Evolutionary conservation across 1,140 invertebrate genomes (phyloP), one percentile per base, ranked within the genome.

Genomic region (Dryas iulia): DNA sequence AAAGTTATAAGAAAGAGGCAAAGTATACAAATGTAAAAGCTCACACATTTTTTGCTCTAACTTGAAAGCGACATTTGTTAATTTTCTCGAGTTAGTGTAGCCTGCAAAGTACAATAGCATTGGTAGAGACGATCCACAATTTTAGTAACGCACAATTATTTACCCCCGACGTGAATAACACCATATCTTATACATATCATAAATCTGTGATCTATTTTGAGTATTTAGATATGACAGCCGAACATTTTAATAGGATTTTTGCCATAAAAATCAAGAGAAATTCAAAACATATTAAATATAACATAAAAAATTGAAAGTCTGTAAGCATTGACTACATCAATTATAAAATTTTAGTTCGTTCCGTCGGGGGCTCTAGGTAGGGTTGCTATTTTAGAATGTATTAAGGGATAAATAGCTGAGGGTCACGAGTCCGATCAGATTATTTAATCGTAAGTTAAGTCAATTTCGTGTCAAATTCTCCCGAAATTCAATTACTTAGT

Each of bases 401-500:
- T 66, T 71, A 66, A 74, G 47, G 66, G 61, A 60, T 67, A 64
- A 65, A 33, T 59, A 62, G 66, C 31, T 60, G 39, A 71, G 61
- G 35, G 52, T 67, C 61, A 52, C 11, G 56, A 59, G 28, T 60
- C 62, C 39, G 59, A 66, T 66, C 47, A 39, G 57, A 64, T 67
- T 56, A 60, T 64, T 67, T 68, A 74, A 81, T 79, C 79, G 85
- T 90, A 90, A 90, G 80, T 84, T 87, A 87, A 89, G 88, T 91
- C 87, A 91, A 91, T 90, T 91, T 87, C 81, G 85, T 88, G 89
- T 89, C 84, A 89, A 90, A 91, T 89, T 91, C 87, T 91, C 89
- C 89, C 89, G 87, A 91, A 89, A 91, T 89, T 91, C 89, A 91
- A 91, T 89, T 91, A 91, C 84, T 91, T 87, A 87, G 89, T 89